phyloP scores from a whole-genome alignment of 2,888 invertebrate genomes.

The Chymomyza amoena region DNA sequence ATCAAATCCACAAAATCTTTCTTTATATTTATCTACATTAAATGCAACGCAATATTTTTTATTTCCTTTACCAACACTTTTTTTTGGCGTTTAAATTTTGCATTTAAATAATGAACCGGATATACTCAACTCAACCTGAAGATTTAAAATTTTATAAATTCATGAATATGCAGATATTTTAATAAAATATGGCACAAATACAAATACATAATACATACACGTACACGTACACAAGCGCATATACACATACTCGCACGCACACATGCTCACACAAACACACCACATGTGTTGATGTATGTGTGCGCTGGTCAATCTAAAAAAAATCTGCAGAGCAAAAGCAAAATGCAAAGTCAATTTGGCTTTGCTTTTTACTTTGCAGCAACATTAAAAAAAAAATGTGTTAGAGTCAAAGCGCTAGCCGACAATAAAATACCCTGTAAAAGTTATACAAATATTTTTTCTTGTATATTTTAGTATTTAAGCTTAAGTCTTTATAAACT shows the following conservation, averaged over 20 bases:
- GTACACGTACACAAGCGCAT: slow-evolving; percentile 6
- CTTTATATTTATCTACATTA: too few relatives aligned
- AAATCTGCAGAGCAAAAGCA: slow-evolving; percentile 31
- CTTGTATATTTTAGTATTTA: too few relatives aligned
- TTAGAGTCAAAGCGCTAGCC: slow-evolving; percentile 36
- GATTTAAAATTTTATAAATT: slow-evolving; percentile 12
- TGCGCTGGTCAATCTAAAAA: slow-evolving; percentile 49
- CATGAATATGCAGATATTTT: slow-evolving; percentile 55
- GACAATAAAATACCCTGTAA: slow-evolving; percentile 13
- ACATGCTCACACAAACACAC: neutral
- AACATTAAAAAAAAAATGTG: slow-evolving; percentile 28
- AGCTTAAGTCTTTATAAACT: too few relatives aligned
- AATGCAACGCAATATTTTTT: too few relatives aligned
- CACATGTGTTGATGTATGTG: neutral
- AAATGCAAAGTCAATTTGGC: neutral
- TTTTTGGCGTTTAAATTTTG: too few relatives aligned
- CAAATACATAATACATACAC: slow-evolving; percentile 12
- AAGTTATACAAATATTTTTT: too few relatives aligned
- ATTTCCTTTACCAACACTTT: too few relatives aligned
- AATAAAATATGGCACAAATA: slow-evolving; percentile 49
- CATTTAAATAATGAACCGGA: too few relatives aligned
- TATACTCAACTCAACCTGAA: too few relatives aligned
- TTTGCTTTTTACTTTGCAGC: slow-evolving; percentile 51
- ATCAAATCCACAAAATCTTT: too few relatives aligned
- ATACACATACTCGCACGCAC: neutral